Conservation (phyloP, 2,797 vertebrate genomes). For the Antrozous pallidus region DNA sequence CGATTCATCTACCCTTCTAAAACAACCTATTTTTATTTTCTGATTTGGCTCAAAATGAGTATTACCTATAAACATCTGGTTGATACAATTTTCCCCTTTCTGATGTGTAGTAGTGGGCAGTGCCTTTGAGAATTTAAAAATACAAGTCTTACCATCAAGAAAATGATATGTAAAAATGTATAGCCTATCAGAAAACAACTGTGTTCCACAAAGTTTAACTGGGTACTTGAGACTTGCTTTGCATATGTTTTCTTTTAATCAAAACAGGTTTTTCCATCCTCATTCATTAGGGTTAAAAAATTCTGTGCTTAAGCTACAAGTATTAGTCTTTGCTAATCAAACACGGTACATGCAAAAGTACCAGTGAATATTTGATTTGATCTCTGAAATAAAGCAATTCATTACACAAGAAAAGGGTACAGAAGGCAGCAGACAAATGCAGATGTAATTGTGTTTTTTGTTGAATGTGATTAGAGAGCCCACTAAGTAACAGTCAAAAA, state of each 20-base stretch:
- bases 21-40: slow-evolving; percentile 58
- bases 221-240: slow-evolving; percentile 65
- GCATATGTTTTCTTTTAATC: slow-evolving; percentile 75
- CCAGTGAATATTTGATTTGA: slow-evolving; percentile 76
- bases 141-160: neutral
- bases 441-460: slow-evolving; percentile 82
- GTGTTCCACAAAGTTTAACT: slow-evolving; percentile 66
- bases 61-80: slow-evolving; percentile 43
- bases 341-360: slow-evolving; percentile 69
- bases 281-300: slow-evolving; percentile 63
- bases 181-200: slow-evolving; percentile 65
- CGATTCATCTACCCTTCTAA: slow-evolving; percentile 40
- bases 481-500: slow-evolving; percentile 84
- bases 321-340: slow-evolving; percentile 79
- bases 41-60: slow-evolving; percentile 33
- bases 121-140: neutral
- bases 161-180: slow-evolving; percentile 58
- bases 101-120: neutral
- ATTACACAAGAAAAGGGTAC: slow-evolving; percentile 78
- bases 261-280: slow-evolving; percentile 65
- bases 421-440: slow-evolving; percentile 81
- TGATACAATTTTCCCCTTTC: slow-evolving; percentile 15
- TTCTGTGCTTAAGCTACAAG: slow-evolving; percentile 56
- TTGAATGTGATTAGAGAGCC: slow-evolving; percentile 81
- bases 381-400: slow-evolving; percentile 81